phyloP scores from a whole-genome alignment of 2,113 vertebrate genomes.

The Ceratotherium simum region DNA sequence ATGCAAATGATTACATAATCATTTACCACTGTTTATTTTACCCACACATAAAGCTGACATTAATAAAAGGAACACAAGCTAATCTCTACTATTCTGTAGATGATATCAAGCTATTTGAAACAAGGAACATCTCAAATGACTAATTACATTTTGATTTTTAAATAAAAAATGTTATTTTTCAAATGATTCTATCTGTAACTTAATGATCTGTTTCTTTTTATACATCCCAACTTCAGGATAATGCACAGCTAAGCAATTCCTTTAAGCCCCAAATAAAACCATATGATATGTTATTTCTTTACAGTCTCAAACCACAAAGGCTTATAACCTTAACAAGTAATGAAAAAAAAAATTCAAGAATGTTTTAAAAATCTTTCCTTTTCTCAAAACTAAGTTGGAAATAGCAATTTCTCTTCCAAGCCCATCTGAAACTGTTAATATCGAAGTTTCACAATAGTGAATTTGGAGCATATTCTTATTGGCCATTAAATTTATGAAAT shows the following conservation, averaged over 20 bases:
- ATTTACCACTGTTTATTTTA: constrained; percentile 53
- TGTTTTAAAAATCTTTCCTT: constrained; percentile 57
- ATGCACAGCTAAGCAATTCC: constrained; percentile 32
- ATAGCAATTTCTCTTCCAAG: constrained; percentile 36
- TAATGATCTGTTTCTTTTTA: constrained; percentile 49
- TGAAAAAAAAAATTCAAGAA: constrained; percentile 33
- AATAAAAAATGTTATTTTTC: constrained; percentile 47
- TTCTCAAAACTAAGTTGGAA: constrained; percentile 42
- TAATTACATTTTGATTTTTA: constrained; percentile 69
- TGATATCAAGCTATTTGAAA: constrained; percentile 55
- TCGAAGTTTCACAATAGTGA: constrained; percentile 72
- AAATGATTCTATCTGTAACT: constrained; percentile 31
- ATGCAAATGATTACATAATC: constrained; percentile 6
- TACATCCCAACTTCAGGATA: constrained; percentile 20
- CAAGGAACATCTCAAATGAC: constrained; percentile 14
- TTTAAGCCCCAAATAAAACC: constrained; percentile 57
- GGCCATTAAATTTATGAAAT: constrained; percentile 64
- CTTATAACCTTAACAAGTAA: constrained; percentile 37
- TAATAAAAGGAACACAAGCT: constrained; percentile 33
- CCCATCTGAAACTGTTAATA: constrained; percentile 8
- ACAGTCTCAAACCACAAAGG: constrained; percentile 11
- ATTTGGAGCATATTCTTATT: constrained; percentile 73
- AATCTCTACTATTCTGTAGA: background rate
- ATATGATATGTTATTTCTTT: constrained; percentile 31
- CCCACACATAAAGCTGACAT: constrained; percentile 32